Percentiles rank a stretch among this genome's conserved stretches.
Conservation (phyloP, 2,888 invertebrate genomes). For the Ochropleura leucogaster region DNA sequence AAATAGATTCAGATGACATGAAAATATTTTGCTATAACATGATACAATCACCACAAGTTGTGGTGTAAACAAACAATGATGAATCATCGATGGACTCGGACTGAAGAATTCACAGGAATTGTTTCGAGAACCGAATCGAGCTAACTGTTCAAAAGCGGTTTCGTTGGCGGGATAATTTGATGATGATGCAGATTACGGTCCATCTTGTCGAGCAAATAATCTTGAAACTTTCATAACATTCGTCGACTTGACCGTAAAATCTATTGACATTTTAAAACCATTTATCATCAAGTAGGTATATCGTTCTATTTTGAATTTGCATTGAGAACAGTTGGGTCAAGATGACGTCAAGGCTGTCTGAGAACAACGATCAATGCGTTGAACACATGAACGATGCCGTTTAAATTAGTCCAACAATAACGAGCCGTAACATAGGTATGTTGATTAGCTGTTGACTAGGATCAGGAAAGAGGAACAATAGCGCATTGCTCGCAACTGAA, state of each 20-base stretch:
- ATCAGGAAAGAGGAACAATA: conserved; percentile 62
- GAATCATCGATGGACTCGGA: conserved; percentile 65
- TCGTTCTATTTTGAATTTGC: conserved; percentile 70
- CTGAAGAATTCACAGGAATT: conserved; percentile 65
- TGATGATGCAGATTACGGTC: conserved; percentile 61
- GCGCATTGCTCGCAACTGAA: conserved; percentile 72
- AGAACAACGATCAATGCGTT: conserved; percentile 65
- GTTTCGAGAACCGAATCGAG: conserved; percentile 58
- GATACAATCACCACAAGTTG: conserved; percentile 49
- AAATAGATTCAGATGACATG: conserved; percentile 39
- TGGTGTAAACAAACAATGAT: conserved; percentile 69
- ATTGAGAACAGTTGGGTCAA: conserved; percentile 72
- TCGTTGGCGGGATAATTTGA: conserved; percentile 65
- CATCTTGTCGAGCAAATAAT: conserved; percentile 60
- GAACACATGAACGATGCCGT: conserved; percentile 62
- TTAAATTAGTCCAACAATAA: conserved; percentile 63
- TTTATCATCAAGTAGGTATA: conserved; percentile 61
- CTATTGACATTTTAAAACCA: conserved; percentile 67
- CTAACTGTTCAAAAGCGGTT: conserved; percentile 54
- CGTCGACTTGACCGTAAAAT: conserved; percentile 48
- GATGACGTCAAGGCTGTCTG: conserved; percentile 74
- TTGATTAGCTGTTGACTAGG: conserved; percentile 44
- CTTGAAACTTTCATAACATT: conserved; percentile 45
- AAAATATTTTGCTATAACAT: conserved; percentile 47
- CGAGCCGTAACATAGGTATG: conserved; percentile 25